Conservation (phyloP, 35 echinoderm and acorn worm genomes). For the Nesometra sesokonis region DNA sequence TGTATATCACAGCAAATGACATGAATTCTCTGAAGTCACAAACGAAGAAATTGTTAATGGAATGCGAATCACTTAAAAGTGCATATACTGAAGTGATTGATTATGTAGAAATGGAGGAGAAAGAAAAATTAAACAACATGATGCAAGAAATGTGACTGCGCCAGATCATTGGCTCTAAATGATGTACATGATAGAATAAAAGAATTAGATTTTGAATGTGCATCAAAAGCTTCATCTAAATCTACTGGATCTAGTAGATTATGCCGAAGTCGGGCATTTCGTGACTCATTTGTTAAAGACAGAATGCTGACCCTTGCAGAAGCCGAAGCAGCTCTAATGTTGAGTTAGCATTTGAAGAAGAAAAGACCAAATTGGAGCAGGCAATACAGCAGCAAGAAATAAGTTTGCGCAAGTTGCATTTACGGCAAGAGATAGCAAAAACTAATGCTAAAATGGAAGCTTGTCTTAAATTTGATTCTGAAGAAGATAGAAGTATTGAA, state of each 20-base stretch:
- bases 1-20: background rate
- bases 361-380: background rate
- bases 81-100: no score
- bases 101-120: no score
- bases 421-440: background rate
- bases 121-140: no score
- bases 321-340: background rate
- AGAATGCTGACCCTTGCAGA: background rate
- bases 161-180: background rate
- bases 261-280: background rate
- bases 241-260: background rate
- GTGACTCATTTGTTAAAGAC: background rate
- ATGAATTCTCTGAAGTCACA: no score
- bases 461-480: background rate
- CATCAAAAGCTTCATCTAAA: background rate
- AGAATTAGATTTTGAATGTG: background rate
- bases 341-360: background rate
- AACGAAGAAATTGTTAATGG: no score
- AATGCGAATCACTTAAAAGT: no score
- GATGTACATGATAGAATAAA: background rate
- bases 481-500: background rate
- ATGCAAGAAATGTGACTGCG: no score
- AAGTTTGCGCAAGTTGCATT: background rate
- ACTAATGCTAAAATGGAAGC: background rate
- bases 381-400: background rate